Conservation (phyloP, 53 echinoderm and acorn worm species). For the Luidia sarsii region DNA sequence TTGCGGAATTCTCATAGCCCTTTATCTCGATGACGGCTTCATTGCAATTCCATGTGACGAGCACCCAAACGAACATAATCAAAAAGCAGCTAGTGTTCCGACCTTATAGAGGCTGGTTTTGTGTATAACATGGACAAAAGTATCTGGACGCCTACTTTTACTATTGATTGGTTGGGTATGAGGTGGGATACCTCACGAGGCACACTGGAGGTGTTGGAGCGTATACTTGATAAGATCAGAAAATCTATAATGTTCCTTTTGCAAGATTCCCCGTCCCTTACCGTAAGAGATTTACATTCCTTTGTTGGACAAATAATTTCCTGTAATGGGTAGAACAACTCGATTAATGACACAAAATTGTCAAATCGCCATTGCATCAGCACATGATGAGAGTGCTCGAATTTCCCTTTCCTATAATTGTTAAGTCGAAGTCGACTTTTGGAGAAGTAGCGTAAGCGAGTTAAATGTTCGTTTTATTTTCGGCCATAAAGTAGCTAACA, state of each 20-base stretch:
- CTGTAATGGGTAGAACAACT: constrained; percentile 2
- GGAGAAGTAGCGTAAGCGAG: not conserved
- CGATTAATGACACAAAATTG: constrained; percentile 23
- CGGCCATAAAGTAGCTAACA: not conserved
- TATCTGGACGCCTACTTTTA: not conserved
- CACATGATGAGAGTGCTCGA: not conserved
- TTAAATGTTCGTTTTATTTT: constrained; percentile 7
- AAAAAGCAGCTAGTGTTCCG: not conserved
- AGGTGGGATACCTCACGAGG: constrained; percentile 2
- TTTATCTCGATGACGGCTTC: constrained; percentile 28
- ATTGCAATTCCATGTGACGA: not conserved
- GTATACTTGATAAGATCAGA: not conserved
- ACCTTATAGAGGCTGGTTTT: not conserved
- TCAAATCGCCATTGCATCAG: not conserved
- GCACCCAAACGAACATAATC: not conserved
- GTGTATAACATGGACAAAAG: constrained; percentile 15
- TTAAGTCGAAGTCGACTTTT: constrained; percentile 5
- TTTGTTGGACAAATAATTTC: constrained; percentile 18
- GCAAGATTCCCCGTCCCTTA: not conserved
- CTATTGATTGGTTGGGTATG: too few relatives aligned
- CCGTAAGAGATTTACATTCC: too few relatives aligned
- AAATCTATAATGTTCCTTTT: not conserved
- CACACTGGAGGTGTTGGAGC: not conserved
- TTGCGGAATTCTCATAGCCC: constrained; percentile 3
- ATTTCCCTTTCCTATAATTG: not conserved